Percentiles rank a stretch among this genome's conserved stretches.
These are phyloP conservation scores for Dolichopus griseipennis DNA, from an alignment of 2,888 invertebrate genomes.

Conservation along the genomic window DNA sequence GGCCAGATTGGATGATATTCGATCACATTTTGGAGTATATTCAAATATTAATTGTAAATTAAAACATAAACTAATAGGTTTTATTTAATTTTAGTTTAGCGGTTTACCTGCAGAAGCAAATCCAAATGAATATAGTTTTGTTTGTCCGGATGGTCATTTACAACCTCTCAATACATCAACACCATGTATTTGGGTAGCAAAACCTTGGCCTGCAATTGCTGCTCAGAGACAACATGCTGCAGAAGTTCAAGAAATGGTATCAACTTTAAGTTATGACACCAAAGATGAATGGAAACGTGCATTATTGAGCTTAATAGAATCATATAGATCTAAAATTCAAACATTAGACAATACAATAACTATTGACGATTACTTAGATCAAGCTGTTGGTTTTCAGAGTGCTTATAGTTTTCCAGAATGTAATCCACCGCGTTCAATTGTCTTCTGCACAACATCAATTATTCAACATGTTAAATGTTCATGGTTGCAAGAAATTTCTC, in stretches of 20 bases:
- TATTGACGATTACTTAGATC: constrained; percentile 58
- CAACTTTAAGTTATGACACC: constrained; percentile 40
- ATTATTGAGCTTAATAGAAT: constrained; percentile 53
- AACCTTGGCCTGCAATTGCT: constrained; percentile 69
- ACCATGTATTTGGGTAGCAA: constrained; percentile 69
- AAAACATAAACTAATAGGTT: neutral
- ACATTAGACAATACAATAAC: constrained; percentile 52
- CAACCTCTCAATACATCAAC: constrained; percentile 49
- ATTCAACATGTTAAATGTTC: constrained; percentile 69
- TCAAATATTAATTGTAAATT: constrained; percentile 18
- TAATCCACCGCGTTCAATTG: constrained; percentile 56
- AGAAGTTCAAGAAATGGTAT: constrained; percentile 47
- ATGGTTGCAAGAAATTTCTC: constrained; percentile 64
- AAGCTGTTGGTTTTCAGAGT: constrained; percentile 53
- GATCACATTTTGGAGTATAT: constrained; percentile 55
- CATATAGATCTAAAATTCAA: constrained; percentile 47
- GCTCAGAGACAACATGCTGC: constrained; percentile 48
- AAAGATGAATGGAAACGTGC: constrained; percentile 49
- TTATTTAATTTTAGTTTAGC: constrained; percentile 30
- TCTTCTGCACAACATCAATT: constrained; percentile 59
- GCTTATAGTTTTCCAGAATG: constrained; percentile 62
- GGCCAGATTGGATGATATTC: constrained; percentile 63
- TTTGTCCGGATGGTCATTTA: constrained; percentile 68
- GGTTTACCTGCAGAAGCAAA: constrained; percentile 39
- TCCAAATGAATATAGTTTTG: constrained; percentile 53